Evolutionary conservation across 2,113 vertebrate genomes (phyloP).

Genomic region (Tautogolabrus adspersus): DNA sequence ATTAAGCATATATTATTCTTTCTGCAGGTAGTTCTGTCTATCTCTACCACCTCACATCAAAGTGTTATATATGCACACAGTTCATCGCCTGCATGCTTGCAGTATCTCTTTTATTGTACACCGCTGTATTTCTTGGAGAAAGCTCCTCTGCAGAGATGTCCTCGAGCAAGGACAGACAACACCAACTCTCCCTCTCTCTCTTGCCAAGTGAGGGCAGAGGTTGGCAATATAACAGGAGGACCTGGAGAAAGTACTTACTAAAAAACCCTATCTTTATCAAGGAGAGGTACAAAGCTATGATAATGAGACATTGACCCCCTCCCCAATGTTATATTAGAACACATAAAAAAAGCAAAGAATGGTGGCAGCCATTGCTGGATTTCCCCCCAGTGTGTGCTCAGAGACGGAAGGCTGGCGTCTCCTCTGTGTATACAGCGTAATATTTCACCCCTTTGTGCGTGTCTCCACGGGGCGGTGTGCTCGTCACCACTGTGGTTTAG

Average conservation of each 20-base stretch:
- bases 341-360: constrained; percentile 51
- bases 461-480: constrained; percentile 46
- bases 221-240: constrained; percentile 34
- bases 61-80: constrained; percentile 13
- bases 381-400: constrained; percentile 53
- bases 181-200: constrained; percentile 6
- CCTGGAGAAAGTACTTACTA: constrained; percentile 18
- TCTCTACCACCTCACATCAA: constrained; percentile 10
- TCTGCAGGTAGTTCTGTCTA: not conserved
- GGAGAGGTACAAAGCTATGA: constrained; percentile 48
- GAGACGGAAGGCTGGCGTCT: constrained; percentile 26
- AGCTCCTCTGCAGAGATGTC: constrained; percentile 44
- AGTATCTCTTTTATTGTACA: constrained; percentile 23
- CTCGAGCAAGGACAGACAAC: constrained; percentile 54
- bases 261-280: not conserved
- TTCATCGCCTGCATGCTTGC: constrained; percentile 21
- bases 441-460: constrained; percentile 55
- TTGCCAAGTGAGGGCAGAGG: constrained; percentile 18
- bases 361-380: constrained; percentile 42
- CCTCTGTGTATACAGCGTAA: constrained; percentile 53
- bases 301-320: constrained; percentile 61
- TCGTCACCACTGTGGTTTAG: constrained; percentile 44
- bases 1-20: not conserved
- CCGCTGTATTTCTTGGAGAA: constrained; percentile 5
- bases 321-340: constrained; percentile 42